A percentile compares a stretch with the other conserved stretches of the same genome.
phyloP scores from a whole-genome alignment of 2,888 invertebrate species.

The Drosophila dives region DNA sequence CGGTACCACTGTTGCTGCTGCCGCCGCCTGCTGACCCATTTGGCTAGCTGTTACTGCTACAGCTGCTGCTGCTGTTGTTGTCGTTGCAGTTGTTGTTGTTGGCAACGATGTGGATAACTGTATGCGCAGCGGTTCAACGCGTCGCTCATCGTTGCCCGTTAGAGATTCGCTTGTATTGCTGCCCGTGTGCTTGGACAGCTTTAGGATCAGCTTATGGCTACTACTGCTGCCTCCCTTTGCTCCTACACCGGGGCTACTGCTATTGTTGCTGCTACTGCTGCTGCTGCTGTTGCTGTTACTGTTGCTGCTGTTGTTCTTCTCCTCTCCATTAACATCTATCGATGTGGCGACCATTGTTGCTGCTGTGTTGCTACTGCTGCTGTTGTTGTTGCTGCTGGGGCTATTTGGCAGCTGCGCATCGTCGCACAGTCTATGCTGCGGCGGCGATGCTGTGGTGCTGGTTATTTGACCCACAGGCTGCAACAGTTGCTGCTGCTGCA shows the following conservation, averaged over 20 bases:
- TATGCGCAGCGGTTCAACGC: slow-evolving; percentile 85
- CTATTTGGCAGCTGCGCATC: slow-evolving; percentile 68
- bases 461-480: slow-evolving; percentile 81
- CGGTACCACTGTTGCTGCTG: slow-evolving; percentile 54
- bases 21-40: slow-evolving; percentile 3
- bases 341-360: slow-evolving; percentile 41
- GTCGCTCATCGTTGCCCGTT: slow-evolving; percentile 71
- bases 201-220: slow-evolving; percentile 70
- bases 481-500: slow-evolving; percentile 30
- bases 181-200: slow-evolving; percentile 57
- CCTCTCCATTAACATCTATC: slow-evolving; percentile 38
- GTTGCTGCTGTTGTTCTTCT: slow-evolving; percentile 28
- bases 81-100: slow-evolving; percentile 13
- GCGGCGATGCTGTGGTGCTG: slow-evolving; percentile 83
- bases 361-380: slow-evolving; percentile 34
- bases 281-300: slow-evolving; percentile 52
- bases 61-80: slow-evolving; percentile 8
- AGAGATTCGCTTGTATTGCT: slow-evolving; percentile 64
- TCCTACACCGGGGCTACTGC: slow-evolving; percentile 9
- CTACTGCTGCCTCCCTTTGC: slow-evolving; percentile 25
- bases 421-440: slow-evolving; percentile 70
- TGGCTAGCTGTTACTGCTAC: slow-evolving; percentile 7
- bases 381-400: slow-evolving; percentile 51
- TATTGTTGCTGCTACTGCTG: slow-evolving; percentile 26
- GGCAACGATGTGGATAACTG: slow-evolving; percentile 75